Evolutionary conservation across 2,888 invertebrate species (phyloP).

Genomic region (Aporophyla nigra): DNA sequence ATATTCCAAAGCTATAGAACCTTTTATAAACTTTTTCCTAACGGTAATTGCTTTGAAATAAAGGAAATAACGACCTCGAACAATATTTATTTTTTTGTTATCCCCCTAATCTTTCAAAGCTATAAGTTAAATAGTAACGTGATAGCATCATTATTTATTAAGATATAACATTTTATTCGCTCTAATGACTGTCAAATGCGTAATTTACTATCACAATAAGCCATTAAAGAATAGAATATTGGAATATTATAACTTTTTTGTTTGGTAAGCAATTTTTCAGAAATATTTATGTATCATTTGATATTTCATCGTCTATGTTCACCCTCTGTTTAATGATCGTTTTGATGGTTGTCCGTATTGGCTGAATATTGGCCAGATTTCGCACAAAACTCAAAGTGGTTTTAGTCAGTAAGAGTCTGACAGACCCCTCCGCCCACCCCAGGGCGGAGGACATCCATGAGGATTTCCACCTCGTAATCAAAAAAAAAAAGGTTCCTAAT

Average conservation of each 20-base stretch:
- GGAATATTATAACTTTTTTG: neutral
- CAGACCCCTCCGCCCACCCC: too few relatives aligned
- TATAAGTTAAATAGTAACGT: neutral
- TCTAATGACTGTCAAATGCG: neutral
- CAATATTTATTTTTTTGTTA: neutral
- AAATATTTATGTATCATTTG: neutral
- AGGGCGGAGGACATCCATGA: too few relatives aligned
- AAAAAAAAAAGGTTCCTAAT: too few relatives aligned
- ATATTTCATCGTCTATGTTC: neutral
- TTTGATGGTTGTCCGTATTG: neutral
- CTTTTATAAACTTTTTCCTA: neutral
- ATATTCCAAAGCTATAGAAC: neutral
- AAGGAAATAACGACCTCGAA: neutral
- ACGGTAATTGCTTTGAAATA: neutral
- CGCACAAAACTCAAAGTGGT: too few relatives aligned
- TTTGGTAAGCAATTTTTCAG: neutral
- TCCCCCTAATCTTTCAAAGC: neutral
- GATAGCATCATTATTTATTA: conserved; percentile 8
- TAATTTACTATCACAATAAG: neutral
- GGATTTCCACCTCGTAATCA: too few relatives aligned
- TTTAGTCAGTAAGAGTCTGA: too few relatives aligned
- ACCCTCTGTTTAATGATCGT: neutral
- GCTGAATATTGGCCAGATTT: neutral
- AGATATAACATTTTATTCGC: neutral
- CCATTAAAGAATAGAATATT: neutral